Evolutionary conservation across 1,140 invertebrate species (phyloP), one percentile per base, ranked within the genome.

Genomic region (Temnothorax nylanderi): DNA sequence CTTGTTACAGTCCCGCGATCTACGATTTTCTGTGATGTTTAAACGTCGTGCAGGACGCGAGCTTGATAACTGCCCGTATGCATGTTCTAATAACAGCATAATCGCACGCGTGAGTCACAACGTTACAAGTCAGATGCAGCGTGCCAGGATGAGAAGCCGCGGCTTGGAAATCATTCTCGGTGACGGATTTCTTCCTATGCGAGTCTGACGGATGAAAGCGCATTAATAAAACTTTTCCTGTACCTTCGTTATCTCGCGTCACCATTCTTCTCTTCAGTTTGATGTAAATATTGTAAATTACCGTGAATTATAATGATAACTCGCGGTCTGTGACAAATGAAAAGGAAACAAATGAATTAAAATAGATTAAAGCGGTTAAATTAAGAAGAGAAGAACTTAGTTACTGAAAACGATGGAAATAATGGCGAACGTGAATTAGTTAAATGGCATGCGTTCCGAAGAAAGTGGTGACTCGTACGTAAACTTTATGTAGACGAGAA

Each of bases 51-150:
- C 34, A 81, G 41, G 18, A 65, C 37, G 34, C 74, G 37, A 76
- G 21, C 44, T 8, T 76, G 37, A 76, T 76, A 76, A 67, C 58
- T 21, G 26, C 56, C 18, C 60, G 26, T 81, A 60, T 58, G 11
- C 13, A 21, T 37, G 49, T 72, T 81, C 37, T 81, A 71, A 71
- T 72, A 81, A 81, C 65, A 56, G 65, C 65, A 37, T 26, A 58
- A 71, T 81, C 60, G 44, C 18, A n/a, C 16, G 13, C 16, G 34
- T 71, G 65, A 81, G 65, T 81, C 78, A 81, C 0, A 26, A 26
- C 26, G 26, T 26, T 0, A 26, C 32, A 41, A 56, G 78, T 26
- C 34, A 81, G 34, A 69, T 71, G 65, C 56, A 71, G 44, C 44
- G 65, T 78, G 47, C 16, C 26, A 32, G 32, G 32, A 65, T 37